These are phyloP conservation scores for Malurus melanocephalus DNA, from an alignment of 2,113 vertebrate genomes.

Conservation along the genomic window DNA sequence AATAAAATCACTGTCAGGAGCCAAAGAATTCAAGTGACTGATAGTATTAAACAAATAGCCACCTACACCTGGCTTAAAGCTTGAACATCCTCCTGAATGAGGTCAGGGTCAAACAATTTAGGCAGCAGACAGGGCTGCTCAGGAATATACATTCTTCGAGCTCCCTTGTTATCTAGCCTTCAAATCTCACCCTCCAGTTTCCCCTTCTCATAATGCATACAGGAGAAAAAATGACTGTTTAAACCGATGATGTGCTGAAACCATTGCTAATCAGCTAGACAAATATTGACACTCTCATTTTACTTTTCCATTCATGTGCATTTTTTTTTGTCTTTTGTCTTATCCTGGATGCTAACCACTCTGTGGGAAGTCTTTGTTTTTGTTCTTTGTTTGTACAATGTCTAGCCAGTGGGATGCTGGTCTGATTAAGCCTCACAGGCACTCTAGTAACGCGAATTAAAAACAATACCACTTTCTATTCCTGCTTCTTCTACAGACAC, in stretches of 20 bases:
- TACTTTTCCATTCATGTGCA: not conserved
- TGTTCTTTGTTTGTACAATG: slow-evolving; percentile 40
- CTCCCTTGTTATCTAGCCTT: not conserved
- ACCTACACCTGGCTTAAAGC: not conserved
- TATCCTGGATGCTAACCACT: not conserved
- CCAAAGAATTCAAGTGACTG: not conserved
- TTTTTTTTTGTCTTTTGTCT: slow-evolving; percentile 12
- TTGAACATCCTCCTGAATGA: not conserved
- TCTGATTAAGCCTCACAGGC: slow-evolving; percentile 8
- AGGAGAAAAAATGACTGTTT: not conserved
- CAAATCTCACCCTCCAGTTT: not conserved
- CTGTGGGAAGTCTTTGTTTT: slow-evolving; percentile 27
- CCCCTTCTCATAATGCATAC: not conserved
- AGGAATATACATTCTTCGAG: not conserved
- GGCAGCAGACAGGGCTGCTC: not conserved
- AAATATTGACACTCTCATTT: not conserved
- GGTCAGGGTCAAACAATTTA: not conserved
- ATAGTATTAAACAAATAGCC: not conserved
- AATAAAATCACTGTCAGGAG: not conserved
- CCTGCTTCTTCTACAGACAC: not conserved
- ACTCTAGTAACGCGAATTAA: not conserved
- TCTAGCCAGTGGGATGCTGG: slow-evolving; percentile 41
- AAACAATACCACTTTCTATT: slow-evolving; percentile 34
- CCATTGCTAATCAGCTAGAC: slow-evolving; percentile 1
- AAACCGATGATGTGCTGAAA: not conserved